Conservation (phyloP, 2,888 invertebrate genomes). For the Caenorhabditis doughertyi region DNA sequence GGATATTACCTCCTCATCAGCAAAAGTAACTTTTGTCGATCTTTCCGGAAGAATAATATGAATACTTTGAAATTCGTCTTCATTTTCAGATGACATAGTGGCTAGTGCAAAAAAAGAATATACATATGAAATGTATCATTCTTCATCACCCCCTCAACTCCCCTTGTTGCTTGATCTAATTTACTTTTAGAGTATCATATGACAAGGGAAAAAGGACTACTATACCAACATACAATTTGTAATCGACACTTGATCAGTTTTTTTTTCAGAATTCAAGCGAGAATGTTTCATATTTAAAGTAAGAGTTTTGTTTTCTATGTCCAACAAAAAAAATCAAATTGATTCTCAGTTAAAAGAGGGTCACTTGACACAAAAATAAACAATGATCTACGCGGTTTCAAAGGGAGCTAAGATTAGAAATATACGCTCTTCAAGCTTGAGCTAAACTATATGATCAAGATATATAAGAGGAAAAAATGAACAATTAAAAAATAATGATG, state of each 20-base stretch:
- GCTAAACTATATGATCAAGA: no score
- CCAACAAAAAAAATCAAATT: neutral
- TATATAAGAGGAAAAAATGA: no score
- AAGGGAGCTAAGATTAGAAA: no score
- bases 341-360: no score
- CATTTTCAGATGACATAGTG: conserved; percentile 43
- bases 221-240: conserved; percentile 39
- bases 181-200: conserved; percentile 39
- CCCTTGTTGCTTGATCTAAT: conserved; percentile 33
- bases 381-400: no score
- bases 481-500: neutral
- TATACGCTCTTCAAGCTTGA: no score
- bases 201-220: conserved; percentile 11
- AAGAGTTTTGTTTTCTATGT: no score
- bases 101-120: neutral
- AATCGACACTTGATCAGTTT: conserved; percentile 19
- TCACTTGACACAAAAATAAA: no score
- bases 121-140: conserved; percentile 20
- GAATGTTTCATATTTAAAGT: neutral
- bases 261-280: neutral
- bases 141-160: conserved; percentile 20
- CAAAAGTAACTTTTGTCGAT: conserved; percentile 63
- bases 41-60: conserved; percentile 47
- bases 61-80: conserved; percentile 24
- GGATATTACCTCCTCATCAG: conserved; percentile 64